A percentile compares a stretch with the other conserved stretches of the same genome.
phyloP scores from a whole-genome alignment of 2,797 vertebrate species.

The Epinephelus malabaricus region DNA sequence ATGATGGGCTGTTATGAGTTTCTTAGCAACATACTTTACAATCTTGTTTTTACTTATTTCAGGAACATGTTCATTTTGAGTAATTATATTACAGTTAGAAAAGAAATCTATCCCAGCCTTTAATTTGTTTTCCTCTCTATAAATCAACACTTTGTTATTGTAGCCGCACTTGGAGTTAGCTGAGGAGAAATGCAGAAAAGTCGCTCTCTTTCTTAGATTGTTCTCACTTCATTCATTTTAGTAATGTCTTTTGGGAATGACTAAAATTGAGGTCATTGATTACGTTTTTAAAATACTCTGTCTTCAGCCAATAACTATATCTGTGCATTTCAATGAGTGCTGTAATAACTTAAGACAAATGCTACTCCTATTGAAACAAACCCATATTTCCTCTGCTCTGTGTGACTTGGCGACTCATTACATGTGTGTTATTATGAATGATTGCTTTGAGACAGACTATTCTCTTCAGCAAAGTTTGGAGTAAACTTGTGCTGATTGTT shows the following conservation, averaged over 20 bases:
- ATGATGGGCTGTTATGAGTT: no score
- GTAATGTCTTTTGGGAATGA: background rate
- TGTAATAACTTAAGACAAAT: background rate
- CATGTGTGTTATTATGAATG: background rate
- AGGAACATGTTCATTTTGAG: background rate
- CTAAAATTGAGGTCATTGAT: background rate
- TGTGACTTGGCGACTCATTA: slow-evolving; percentile 30
- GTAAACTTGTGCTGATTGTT: slow-evolving; percentile 33
- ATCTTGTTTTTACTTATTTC: background rate
- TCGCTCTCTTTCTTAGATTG: background rate
- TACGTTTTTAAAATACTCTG: background rate
- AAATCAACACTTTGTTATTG: slow-evolving; percentile 1
- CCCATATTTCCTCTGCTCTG: background rate
- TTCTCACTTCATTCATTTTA: background rate
- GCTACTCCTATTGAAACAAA: slow-evolving; percentile 13
- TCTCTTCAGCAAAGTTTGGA: slow-evolving; percentile 7
- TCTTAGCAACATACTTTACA: background rate
- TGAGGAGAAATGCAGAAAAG: background rate
- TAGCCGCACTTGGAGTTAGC: background rate
- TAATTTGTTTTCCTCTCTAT: slow-evolving; percentile 4
- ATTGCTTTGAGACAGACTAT: slow-evolving; percentile 14
- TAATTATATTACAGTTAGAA: background rate
- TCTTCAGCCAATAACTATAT: background rate
- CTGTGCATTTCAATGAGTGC: background rate
- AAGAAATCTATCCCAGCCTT: background rate